These are phyloP conservation scores for Bettongia penicillata DNA, from an alignment of 2,113 vertebrate species.

Conservation along the genomic window DNA sequence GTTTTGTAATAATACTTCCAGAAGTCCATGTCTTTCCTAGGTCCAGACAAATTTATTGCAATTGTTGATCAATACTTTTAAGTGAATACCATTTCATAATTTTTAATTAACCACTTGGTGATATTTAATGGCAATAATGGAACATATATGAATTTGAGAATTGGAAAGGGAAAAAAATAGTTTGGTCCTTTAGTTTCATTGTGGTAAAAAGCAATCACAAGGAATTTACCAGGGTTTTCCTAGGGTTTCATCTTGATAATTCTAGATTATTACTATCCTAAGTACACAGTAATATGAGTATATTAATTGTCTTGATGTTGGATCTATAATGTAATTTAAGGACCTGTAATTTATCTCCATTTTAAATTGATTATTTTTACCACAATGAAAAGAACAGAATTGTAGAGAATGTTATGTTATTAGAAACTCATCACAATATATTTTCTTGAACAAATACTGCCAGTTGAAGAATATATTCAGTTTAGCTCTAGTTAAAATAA, in stretches of 20 bases:
- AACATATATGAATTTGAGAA: constrained; percentile 66
- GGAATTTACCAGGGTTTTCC: constrained; percentile 62
- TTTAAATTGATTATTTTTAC: constrained; percentile 76
- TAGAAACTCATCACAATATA: constrained; percentile 67
- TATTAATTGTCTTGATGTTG: constrained; percentile 70
- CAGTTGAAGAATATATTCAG: constrained; percentile 23
- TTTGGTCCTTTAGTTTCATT: constrained; percentile 67
- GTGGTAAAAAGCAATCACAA: constrained; percentile 58
- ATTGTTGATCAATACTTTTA: constrained; percentile 69
- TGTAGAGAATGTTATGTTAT: constrained; percentile 64
- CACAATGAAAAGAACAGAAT: constrained; percentile 58
- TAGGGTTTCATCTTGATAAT: constrained; percentile 64
- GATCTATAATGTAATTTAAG: constrained; percentile 77
- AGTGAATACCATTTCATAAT: constrained; percentile 66
- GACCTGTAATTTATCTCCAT: constrained; percentile 52
- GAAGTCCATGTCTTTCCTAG: constrained; percentile 46
- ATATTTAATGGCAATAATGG: constrained; percentile 63
- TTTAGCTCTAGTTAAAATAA: constrained; percentile 56
- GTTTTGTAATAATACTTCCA: constrained; percentile 44
- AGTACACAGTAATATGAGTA: constrained; percentile 65
- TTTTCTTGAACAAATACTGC: constrained; percentile 60
- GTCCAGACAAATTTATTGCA: constrained; percentile 71
- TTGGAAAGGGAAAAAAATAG: constrained; percentile 35
- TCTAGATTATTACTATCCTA: constrained; percentile 74
- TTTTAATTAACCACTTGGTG: constrained; percentile 71